phyloP scores from a whole-genome alignment of 2,113 vertebrate species.

The Morphnarchus princeps region DNA sequence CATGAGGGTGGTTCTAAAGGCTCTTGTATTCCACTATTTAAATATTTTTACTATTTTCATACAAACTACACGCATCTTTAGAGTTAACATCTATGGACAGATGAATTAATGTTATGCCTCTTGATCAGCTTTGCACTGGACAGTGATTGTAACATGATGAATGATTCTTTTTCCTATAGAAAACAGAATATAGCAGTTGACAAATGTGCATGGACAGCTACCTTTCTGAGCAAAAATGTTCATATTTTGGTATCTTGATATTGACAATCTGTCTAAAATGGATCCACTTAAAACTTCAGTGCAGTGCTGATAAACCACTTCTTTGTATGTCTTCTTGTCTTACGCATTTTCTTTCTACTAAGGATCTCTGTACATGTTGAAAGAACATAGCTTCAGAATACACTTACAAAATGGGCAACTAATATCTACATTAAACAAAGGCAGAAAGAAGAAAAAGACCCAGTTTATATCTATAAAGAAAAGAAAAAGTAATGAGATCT shows the following conservation, averaged over 20 bases:
- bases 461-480: neutral
- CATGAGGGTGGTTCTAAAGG: neutral
- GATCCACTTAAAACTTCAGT: neutral
- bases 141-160: constrained; percentile 33
- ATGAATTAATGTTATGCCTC: constrained; percentile 34
- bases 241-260: constrained; percentile 1
- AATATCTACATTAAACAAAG: neutral
- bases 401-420: neutral
- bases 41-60: neutral
- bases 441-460: neutral
- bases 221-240: neutral
- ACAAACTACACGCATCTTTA: neutral
- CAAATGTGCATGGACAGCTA: constrained; percentile 14
- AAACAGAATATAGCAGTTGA: constrained; percentile 7
- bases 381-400: neutral
- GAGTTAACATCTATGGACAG: neutral
- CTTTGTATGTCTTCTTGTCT: neutral
- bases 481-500: neutral
- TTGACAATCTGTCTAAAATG: neutral
- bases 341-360: neutral
- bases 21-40: neutral
- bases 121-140: constrained; percentile 14
- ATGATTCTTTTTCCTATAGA: constrained; percentile 19
- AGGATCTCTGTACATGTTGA: neutral
- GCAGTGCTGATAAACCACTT: neutral